Conservation (phyloP, 2,113 vertebrate genomes). For the Gila orcuttii region DNA sequence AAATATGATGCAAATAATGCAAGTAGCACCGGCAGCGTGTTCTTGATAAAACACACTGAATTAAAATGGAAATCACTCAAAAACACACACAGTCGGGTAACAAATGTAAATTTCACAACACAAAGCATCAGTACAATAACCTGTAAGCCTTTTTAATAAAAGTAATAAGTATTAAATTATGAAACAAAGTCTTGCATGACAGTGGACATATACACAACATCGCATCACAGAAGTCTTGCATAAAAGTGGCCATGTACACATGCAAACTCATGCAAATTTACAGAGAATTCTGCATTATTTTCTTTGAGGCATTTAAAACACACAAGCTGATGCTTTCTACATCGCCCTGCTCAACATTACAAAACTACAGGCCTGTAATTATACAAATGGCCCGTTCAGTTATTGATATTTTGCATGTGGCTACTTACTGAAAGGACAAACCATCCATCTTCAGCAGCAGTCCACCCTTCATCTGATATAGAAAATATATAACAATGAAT, state of each 20-base stretch:
- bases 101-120: not conserved
- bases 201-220: not conserved
- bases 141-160: not conserved
- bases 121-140: not conserved
- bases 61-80: not conserved
- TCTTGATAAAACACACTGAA: not conserved
- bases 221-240: not conserved
- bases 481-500: slow-evolving; percentile 19
- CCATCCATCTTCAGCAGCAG: slow-evolving; percentile 7
- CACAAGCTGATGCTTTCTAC: not conserved
- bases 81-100: not conserved
- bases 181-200: not conserved
- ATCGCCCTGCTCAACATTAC: not conserved
- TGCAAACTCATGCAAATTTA: not conserved
- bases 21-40: not conserved
- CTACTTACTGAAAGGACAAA: not conserved
- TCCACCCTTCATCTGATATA: not conserved
- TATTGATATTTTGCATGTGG: slow-evolving; percentile 40
- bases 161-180: not conserved
- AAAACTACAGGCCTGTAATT: slow-evolving; percentile 25
- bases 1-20: slow-evolving; percentile 30
- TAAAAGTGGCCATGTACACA: not conserved
- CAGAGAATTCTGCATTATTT: not conserved
- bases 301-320: not conserved
- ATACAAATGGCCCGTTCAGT: slow-evolving; percentile 32